Evolutionary conservation across 2,113 vertebrate species (phyloP), one percentile per base, ranked within the genome.

Genomic region (Istiophorus platypterus): DNA sequence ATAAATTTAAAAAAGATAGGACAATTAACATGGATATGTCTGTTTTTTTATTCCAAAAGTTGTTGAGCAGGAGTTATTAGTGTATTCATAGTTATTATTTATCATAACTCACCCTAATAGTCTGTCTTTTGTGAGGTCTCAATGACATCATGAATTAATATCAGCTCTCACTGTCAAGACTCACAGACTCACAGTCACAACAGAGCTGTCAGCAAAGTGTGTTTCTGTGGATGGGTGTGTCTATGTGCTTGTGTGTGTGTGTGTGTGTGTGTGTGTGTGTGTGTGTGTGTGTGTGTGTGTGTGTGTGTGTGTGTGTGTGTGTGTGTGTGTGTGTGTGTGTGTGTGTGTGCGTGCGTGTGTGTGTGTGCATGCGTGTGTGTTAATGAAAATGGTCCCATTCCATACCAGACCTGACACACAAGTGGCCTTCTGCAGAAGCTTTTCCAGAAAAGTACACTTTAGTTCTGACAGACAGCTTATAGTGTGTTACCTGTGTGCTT

Each of bases 151-250:
- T 69, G 15, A 76, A 73, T 88, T 69, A 69, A 34, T 71, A 59
- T 81, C 72, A 59, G 0, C 64, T 51, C 67, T 47, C 8, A 29
- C 49, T 24, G 72, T 77, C 42, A 70, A 47, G 59, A 66, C 62
- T 80, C 49, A 37, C 18, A 67, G 4, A 72, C 58, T 62, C 75
- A 31, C 58, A 4, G 51, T 80, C 59, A 77, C 68, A 81, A 72
- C 74, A 77, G 42, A 83, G 62, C 70, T 81, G 85, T 82, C 82
- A 85, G 80, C 26, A 47, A 45, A 29, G 68, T 78, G 70, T 79
- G 59, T 68, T 41, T 64, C 39, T 59, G 59, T 66, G 72, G 62
- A 29, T 52, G n/a, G 64, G 31, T 37, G 52, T 17, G 3, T 59
- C 10, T 31, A 37, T 66, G 52, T 34, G 31, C n/a, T n/a, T n/a